Conservation (phyloP, 23 tunicate species). For the Trididemnum clinides region DNA sequence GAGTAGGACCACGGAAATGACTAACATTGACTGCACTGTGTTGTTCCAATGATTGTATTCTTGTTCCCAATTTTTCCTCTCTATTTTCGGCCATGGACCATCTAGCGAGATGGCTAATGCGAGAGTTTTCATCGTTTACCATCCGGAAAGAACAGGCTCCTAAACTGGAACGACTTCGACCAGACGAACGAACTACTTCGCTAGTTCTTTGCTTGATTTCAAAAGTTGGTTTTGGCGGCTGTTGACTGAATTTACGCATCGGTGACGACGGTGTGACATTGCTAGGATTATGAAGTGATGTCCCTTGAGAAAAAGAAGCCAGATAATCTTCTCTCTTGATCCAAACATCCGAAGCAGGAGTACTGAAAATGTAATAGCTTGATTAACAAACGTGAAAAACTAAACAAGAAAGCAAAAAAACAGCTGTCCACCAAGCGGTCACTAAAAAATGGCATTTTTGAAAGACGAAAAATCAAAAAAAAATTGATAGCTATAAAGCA, state of each 20-base stretch:
- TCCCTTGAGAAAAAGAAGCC: too few species aligned
- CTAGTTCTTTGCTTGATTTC: background rate
- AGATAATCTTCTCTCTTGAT: background rate
- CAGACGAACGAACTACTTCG: background rate
- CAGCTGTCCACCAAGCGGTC: too few species aligned
- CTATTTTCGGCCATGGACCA: background rate
- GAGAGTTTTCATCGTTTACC: slow-evolving; percentile 4
- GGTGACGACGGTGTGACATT: too few species aligned
- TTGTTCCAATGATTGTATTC: background rate
- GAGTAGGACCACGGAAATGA: background rate
- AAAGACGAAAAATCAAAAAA: too few species aligned
- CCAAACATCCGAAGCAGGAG: background rate
- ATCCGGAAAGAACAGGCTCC: slow-evolving; percentile 12
- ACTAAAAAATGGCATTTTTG: too few species aligned
- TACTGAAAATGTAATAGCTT: background rate
- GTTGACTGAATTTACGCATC: too few species aligned
- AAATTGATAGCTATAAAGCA: too few species aligned
- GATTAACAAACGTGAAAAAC: too few species aligned
- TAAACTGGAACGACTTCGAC: background rate
- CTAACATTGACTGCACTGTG: background rate
- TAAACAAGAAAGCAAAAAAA: too few species aligned
- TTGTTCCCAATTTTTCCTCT: background rate
- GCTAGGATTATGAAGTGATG: too few species aligned
- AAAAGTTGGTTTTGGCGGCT: background rate
- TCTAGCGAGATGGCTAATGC: background rate